phyloP scores from a whole-genome alignment of 1,140 invertebrate species.

The Acromyrmex echinatior region DNA sequence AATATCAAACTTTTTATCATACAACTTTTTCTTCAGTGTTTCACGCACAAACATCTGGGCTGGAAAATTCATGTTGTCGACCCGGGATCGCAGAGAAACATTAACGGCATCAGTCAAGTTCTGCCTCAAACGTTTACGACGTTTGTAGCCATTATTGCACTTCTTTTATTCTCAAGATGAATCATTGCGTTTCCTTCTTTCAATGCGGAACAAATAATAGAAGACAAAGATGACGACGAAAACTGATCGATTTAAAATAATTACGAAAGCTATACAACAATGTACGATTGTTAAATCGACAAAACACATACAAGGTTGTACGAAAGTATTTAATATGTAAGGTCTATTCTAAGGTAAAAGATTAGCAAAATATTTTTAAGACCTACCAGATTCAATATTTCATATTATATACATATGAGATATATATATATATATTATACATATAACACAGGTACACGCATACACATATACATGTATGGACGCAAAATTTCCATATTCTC shows the following conservation, averaged over 20 bases:
- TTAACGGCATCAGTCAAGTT: constrained; percentile 28
- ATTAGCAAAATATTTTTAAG: constrained; percentile 85
- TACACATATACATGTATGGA: constrained; percentile 62
- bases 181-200: constrained; percentile 65
- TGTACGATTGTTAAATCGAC: constrained; percentile 66
- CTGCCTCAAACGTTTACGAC: constrained; percentile 70
- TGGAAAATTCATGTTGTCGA: constrained; percentile 97
- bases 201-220: constrained; percentile 29
- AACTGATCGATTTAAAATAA: constrained; percentile 60
- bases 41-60: constrained; percentile 95
- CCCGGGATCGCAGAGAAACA: constrained; percentile 85
- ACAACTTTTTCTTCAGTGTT: constrained; percentile 90
- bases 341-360: constrained; percentile 80
- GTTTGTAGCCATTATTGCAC: constrained; percentile 64
- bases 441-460: constrained; percentile 65
- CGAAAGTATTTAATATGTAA: constrained; percentile 86
- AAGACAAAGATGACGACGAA: constrained; percentile 67
- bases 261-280: constrained; percentile 61
- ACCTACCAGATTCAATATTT: constrained; percentile 85
- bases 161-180: constrained; percentile 78
- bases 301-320: constrained; percentile 84
- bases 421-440: constrained; percentile 23
- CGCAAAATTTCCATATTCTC: constrained; percentile 53
- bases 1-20: neutral
- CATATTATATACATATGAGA: constrained; percentile 76